These are phyloP conservation scores for Gavialis gangeticus DNA, from an alignment of 2,113 vertebrate genomes.

Conservation along the genomic window DNA sequence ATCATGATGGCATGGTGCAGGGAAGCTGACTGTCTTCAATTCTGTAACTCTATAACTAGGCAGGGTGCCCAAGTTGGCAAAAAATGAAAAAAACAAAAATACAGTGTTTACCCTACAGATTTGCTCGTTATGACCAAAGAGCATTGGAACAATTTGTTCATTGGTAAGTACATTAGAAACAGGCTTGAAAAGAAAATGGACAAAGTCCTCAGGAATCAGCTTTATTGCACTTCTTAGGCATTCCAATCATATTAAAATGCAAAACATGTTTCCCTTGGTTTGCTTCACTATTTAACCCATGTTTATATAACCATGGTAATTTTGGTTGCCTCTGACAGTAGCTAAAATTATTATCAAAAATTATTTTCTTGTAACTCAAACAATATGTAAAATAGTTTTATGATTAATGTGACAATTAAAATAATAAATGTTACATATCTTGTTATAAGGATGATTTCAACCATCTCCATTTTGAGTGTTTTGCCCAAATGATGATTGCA, in stretches of 20 bases:
- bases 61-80: constrained; percentile 42
- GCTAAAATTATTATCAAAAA: neutral
- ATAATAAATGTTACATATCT: neutral
- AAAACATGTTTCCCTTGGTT: neutral
- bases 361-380: neutral
- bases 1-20: neutral
- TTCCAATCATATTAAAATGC: constrained; percentile 11
- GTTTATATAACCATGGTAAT: neutral
- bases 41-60: constrained; percentile 50
- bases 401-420: neutral
- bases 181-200: constrained; percentile 35
- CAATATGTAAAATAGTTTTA: neutral
- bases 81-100: neutral
- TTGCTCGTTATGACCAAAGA: constrained; percentile 41
- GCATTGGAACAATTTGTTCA: constrained; percentile 4
- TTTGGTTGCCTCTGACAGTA: neutral
- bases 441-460: neutral
- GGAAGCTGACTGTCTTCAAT: constrained; percentile 33
- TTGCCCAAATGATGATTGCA: neutral
- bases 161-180: constrained; percentile 9
- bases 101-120: constrained; percentile 40
- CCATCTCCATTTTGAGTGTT: neutral
- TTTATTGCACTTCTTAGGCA: neutral
- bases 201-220: neutral
- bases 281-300: constrained; percentile 11